A percentile compares a stretch with the other conserved stretches of the same genome.
Evolutionary conservation across 2,797 vertebrate species (phyloP).

Genomic region (Diplodus sargus): DNA sequence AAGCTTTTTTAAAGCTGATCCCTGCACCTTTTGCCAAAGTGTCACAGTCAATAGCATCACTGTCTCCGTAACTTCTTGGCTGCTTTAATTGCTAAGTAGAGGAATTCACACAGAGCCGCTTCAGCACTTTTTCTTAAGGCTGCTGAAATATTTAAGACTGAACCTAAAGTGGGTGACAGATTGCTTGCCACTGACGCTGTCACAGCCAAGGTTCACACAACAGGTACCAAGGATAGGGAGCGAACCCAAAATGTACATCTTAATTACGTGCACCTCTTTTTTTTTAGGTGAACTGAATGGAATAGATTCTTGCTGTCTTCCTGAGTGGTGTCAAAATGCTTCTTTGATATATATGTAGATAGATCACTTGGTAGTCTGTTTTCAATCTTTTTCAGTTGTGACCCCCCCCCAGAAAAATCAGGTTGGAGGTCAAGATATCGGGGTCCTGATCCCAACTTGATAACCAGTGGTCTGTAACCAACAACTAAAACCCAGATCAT

Average conservation of each 20-base stretch:
- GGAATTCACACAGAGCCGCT: conserved; percentile 69
- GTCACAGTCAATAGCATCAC: conserved; percentile 49
- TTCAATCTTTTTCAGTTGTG: no score
- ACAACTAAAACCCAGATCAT: no score
- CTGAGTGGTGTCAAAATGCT: not conserved
- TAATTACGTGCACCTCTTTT: conserved; percentile 20
- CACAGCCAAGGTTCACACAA: conserved; percentile 62
- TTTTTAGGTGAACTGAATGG: not conserved
- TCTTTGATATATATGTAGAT: not conserved
- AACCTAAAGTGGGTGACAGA: conserved; percentile 69
- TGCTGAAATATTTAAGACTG: conserved; percentile 79
- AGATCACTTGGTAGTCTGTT: no score
- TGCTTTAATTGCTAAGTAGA: conserved; percentile 80
- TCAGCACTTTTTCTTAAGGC: conserved; percentile 80
- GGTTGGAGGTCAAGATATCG: no score
- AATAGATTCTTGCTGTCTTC: not conserved
- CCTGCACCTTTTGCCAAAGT: conserved; percentile 48
- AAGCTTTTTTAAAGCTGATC: conserved; percentile 52
- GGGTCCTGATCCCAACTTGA: no score
- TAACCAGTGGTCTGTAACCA: no score
- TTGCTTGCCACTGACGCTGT: conserved; percentile 59
- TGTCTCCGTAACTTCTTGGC: conserved; percentile 50
- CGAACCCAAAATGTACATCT: conserved; percentile 37
- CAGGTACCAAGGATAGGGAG: conserved; percentile 21
- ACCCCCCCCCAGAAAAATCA: no score